Evolutionary conservation across 2,888 invertebrate genomes (phyloP).

Genomic region (Pristionchus maxplancki): DNA sequence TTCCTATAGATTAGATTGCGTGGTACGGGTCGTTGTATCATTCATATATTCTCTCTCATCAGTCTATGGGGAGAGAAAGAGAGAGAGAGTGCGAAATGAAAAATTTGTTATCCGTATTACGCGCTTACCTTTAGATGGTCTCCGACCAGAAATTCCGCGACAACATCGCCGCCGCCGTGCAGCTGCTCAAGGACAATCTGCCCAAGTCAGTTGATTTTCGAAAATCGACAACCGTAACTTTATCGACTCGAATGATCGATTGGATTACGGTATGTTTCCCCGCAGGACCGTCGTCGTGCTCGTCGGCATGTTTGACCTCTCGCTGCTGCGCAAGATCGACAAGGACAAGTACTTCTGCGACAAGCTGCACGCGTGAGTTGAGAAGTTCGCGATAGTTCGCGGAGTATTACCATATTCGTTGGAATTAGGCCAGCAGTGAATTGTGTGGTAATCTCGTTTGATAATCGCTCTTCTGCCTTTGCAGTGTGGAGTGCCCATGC

Average conservation of each 20-base stretch:
- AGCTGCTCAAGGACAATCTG: constrained; percentile 65
- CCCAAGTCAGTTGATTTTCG: constrained; percentile 56
- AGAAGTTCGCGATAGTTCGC: too few relatives aligned
- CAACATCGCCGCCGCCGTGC: constrained; percentile 62
- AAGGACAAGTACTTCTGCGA: constrained; percentile 67
- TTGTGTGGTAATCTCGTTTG: too few relatives aligned
- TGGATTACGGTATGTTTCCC: background rate
- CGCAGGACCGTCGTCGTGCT: constrained; percentile 67
- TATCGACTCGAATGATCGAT: too few relatives aligned
- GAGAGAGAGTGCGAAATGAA: too few relatives aligned
- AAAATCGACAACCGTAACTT: background rate
- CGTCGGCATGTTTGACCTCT: constrained; percentile 71
- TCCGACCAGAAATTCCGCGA: constrained; percentile 61
- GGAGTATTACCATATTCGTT: too few relatives aligned
- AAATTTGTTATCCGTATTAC: too few relatives aligned
- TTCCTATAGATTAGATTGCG: too few relatives aligned
- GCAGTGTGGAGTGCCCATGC: constrained; percentile 66
- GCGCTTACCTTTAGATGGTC: constrained; percentile 50
- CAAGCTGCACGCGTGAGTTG: constrained; percentile 60
- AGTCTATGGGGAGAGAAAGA: too few relatives aligned
- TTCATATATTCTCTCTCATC: too few relatives aligned
- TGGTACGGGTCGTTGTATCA: too few relatives aligned
- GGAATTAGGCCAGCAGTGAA: too few relatives aligned
- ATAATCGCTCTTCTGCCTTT: background rate
- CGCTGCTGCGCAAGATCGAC: constrained; percentile 67